Percentiles rank a stretch among this genome's conserved stretches.
Conservation (phyloP, 64 coral and sea anemone genomes). For the Catalaphyllia jardinei region DNA sequence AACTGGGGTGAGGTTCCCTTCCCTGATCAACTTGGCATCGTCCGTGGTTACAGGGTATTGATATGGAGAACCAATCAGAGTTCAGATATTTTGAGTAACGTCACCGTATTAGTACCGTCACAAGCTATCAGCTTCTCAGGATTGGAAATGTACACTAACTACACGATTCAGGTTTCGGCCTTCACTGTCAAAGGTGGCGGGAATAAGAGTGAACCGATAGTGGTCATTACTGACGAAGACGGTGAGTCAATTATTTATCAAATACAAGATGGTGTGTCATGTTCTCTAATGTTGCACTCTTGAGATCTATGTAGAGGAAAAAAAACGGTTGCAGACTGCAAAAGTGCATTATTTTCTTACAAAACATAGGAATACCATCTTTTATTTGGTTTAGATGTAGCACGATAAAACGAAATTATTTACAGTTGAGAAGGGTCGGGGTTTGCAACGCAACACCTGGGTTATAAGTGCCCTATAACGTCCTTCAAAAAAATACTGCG, state of each 20-base stretch:
- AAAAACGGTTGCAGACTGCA: too few relatives aligned
- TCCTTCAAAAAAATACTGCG: too few relatives aligned
- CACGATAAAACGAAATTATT: too few relatives aligned
- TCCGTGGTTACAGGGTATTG: conserved; percentile 50
- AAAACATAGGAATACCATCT: too few relatives aligned
- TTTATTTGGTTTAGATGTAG: too few relatives aligned
- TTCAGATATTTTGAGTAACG: neutral
- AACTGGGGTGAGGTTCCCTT: conserved; percentile 61
- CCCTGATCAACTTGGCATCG: conserved; percentile 46
- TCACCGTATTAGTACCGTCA: neutral
- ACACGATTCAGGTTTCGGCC: conserved; percentile 32
- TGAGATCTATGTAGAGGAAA: too few relatives aligned
- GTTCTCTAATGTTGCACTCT: too few relatives aligned
- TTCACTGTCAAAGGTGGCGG: conserved; percentile 61
- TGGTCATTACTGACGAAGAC: conserved; percentile 62
- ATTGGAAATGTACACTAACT: conserved; percentile 55
- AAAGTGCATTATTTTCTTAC: too few relatives aligned
- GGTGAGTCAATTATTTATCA: conserved; percentile 23
- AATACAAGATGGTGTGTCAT: too few relatives aligned
- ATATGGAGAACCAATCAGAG: conserved; percentile 16
- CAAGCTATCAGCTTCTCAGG: neutral
- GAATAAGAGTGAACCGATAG: conserved; percentile 7
- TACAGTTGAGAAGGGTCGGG: too few relatives aligned
- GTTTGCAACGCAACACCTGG: too few relatives aligned
- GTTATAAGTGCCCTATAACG: too few relatives aligned